Percentiles rank a stretch among this genome's conserved stretches.
phyloP scores from a whole-genome alignment of 2,888 invertebrate species.

The Drosophila birchii region DNA sequence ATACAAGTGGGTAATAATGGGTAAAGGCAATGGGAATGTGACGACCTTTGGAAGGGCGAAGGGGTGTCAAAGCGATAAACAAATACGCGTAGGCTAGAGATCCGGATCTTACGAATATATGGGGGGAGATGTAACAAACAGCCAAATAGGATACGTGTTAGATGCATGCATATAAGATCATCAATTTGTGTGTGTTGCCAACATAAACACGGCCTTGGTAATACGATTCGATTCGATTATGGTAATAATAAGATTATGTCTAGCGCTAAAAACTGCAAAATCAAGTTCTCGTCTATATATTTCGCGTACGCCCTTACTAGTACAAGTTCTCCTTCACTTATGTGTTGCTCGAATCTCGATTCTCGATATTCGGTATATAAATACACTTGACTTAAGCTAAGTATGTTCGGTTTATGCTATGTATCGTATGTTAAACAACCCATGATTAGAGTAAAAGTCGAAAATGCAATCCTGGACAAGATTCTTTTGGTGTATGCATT shows the following conservation, averaged over 20 bases:
- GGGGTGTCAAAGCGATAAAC: conserved; percentile 8
- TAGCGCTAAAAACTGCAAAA: conserved; percentile 58
- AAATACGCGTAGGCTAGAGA: conserved; percentile 1
- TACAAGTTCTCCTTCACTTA: conserved; percentile 56
- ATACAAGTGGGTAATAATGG: background rate
- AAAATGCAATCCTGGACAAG: conserved; percentile 82
- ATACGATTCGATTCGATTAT: conserved; percentile 47
- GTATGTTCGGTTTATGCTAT: conserved; percentile 66
- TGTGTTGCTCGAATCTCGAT: conserved; percentile 22
- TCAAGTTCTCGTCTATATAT: conserved; percentile 46
- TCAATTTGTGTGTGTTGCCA: conserved; percentile 52
- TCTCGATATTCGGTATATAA: conserved; percentile 34
- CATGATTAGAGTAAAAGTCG: conserved; percentile 81
- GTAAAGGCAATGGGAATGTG: background rate
- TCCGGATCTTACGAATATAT: conserved; percentile 18
- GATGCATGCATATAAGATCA: conserved; percentile 18
- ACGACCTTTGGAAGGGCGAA: conserved; percentile 30
- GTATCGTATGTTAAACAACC: conserved; percentile 76
- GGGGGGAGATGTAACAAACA: conserved; percentile 10
- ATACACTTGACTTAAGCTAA: conserved; percentile 63
- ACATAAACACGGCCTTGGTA: conserved; percentile 69
- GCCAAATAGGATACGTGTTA: conserved; percentile 12
- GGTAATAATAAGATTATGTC: conserved; percentile 32
- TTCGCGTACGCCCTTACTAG: conserved; percentile 69
- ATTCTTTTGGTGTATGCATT: conserved; percentile 67